Conservation (phyloP, 2,888 invertebrate species). For the Petrophora chlorosata region DNA sequence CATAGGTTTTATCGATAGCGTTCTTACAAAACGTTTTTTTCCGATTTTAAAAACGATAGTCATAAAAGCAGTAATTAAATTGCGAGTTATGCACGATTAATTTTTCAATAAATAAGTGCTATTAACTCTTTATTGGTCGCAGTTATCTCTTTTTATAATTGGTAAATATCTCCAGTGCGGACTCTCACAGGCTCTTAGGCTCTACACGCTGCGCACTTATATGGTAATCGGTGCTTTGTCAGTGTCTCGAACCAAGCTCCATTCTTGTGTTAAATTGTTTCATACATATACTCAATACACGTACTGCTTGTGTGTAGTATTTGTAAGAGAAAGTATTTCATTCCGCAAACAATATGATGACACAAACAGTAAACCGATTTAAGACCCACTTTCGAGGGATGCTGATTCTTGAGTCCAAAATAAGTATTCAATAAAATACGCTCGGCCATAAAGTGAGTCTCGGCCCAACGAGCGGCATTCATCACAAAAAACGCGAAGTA, state of each 20-base stretch:
- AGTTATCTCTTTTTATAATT: conserved; percentile 57
- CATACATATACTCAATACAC: conserved; percentile 26
- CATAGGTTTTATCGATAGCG: conserved; percentile 10
- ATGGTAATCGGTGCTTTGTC: conserved; percentile 58
- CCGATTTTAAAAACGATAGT: conserved; percentile 20
- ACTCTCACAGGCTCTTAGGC: conserved; percentile 2
- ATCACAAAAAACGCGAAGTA: conserved; percentile 78
- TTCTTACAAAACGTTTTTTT: conserved; percentile 20
- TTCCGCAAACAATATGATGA: conserved; percentile 58
- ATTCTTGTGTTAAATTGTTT: conserved; percentile 42
- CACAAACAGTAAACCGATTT: conserved; percentile 57
- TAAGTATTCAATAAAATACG: conserved; percentile 78
- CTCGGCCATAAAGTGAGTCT: conserved; percentile 63
- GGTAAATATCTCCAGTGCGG: conserved; percentile 45
- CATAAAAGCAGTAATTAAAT: conserved; percentile 44
- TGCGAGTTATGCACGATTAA: conserved; percentile 49
- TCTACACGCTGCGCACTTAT: conserved; percentile 43
- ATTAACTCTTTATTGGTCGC: conserved; percentile 53
- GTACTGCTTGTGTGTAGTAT: conserved; percentile 13
- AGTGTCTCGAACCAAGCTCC: conserved; percentile 46
- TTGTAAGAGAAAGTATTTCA: conserved; percentile 52
- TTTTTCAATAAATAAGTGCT: conserved; percentile 51
- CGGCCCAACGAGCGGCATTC: conserved; percentile 62
- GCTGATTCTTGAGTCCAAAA: conserved; percentile 55
- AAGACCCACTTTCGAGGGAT: conserved; percentile 52